Conservation (phyloP, 2,797 vertebrate species). For the Gouania willdenowi region DNA sequence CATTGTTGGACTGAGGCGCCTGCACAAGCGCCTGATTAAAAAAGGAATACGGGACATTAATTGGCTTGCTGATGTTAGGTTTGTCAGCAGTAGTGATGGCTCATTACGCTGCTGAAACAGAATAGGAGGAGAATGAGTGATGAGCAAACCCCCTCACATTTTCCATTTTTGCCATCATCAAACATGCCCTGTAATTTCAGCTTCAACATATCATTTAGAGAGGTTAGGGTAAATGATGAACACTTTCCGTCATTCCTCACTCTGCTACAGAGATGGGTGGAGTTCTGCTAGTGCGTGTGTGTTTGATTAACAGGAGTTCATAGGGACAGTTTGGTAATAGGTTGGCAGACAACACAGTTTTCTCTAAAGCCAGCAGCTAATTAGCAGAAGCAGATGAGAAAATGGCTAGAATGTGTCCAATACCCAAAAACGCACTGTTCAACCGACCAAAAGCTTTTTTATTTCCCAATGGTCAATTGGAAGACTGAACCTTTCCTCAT, state of each 20-base stretch:
- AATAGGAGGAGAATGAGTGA: slow-evolving; percentile 43
- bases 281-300: slow-evolving; percentile 28
- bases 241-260: slow-evolving; percentile 45
- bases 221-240: slow-evolving; percentile 48
- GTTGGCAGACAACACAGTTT: slow-evolving; percentile 57
- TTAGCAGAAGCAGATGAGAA: slow-evolving; percentile 73
- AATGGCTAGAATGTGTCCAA: slow-evolving; percentile 43
- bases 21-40: slow-evolving; percentile 64
- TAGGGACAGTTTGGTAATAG: slow-evolving; percentile 68
- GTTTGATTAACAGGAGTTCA: slow-evolving; percentile 55
- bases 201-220: slow-evolving; percentile 54
- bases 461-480: slow-evolving; percentile 42
- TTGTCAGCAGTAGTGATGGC: slow-evolving; percentile 68
- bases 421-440: slow-evolving; percentile 43
- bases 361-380: slow-evolving; percentile 67
- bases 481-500: slow-evolving; percentile 15
- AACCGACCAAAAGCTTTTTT: slow-evolving; percentile 37
- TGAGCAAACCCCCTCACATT: slow-evolving; percentile 31
- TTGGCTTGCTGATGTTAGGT: slow-evolving; percentile 66
- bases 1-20: slow-evolving; percentile 57
- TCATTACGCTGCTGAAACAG: slow-evolving; percentile 58
- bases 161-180: slow-evolving; percentile 38
- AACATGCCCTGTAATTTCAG: slow-evolving; percentile 51
- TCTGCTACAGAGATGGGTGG: slow-evolving; percentile 23
- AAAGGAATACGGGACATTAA: slow-evolving; percentile 65